These are phyloP conservation scores for Scaptomyza graminum DNA, from an alignment of 1,140 invertebrate species.

Conservation along the genomic window DNA sequence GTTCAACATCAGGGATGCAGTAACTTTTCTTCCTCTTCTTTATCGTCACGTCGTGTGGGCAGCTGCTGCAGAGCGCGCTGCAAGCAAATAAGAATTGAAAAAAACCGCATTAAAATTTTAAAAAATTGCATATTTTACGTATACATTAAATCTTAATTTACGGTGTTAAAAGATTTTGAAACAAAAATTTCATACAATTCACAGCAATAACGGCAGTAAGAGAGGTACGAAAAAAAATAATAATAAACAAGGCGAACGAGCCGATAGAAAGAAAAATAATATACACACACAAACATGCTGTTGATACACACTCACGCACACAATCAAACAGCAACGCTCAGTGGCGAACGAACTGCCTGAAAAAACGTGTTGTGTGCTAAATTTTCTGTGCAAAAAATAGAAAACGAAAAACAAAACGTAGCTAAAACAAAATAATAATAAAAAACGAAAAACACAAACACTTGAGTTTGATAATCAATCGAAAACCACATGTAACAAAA, in stretches of 20 bases:
- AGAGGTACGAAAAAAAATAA: constrained; percentile 75
- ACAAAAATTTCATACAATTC: constrained; percentile 23
- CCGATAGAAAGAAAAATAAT: constrained; percentile 71
- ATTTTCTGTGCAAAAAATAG: constrained; percentile 57
- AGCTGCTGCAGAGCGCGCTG: constrained; percentile 66
- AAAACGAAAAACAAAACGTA: constrained; percentile 66
- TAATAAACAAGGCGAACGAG: constrained; percentile 78
- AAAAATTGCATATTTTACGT: constrained; percentile 65
- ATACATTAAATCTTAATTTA: constrained; percentile 46
- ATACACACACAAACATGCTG: constrained; percentile 77
- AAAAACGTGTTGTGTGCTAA: constrained; percentile 78
- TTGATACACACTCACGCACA: constrained; percentile 44
- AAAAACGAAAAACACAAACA: constrained; percentile 70
- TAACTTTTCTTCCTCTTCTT: constrained; percentile 46
- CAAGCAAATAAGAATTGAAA: constrained; percentile 75
- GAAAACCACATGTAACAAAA: constrained; percentile 49
- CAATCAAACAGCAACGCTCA: constrained; percentile 25
- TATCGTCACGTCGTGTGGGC: constrained; percentile 49
- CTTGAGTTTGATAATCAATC: constrained; percentile 66
- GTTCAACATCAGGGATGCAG: constrained; percentile 12
- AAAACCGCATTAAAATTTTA: constrained; percentile 73
- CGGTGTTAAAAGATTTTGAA: constrained; percentile 31
- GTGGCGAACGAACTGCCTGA: constrained; percentile 49
- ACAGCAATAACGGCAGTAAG: constrained; percentile 27
- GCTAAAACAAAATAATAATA: constrained; percentile 56